A percentile compares a stretch with the other conserved stretches of the same genome.
Conservation (phyloP, 2,797 vertebrate species). For the Alauda arvensis region DNA sequence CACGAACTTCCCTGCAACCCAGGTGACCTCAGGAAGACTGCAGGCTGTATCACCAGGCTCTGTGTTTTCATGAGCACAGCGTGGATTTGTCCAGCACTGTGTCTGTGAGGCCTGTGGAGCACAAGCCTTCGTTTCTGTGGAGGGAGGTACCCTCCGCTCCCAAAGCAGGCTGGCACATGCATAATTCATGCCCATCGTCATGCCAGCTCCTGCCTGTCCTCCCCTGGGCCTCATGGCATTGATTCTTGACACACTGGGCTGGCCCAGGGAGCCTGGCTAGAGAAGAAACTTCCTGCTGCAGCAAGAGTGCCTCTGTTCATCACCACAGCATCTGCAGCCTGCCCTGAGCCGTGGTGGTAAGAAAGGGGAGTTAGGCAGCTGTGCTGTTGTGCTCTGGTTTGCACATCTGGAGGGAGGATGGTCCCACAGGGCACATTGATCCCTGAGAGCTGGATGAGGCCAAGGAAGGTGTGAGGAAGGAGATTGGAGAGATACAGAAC, state of each 20-base stretch:
- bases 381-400: background rate
- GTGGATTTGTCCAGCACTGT: accelerated
- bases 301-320: background rate
- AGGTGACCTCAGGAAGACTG: background rate
- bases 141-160: background rate
- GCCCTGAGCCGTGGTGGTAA: background rate
- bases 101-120: background rate
- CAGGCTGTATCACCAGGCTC: background rate
- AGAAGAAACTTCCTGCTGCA: background rate
- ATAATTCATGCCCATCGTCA: background rate
- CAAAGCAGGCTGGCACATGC: background rate
- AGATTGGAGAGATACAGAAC: background rate
- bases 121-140: background rate
- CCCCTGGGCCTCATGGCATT: background rate
- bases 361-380: background rate
- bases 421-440: background rate
- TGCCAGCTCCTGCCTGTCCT: background rate
- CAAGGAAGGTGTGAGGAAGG: background rate
- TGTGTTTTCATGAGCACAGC: background rate
- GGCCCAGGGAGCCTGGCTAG: background rate
- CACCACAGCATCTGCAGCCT: background rate
- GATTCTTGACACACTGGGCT: background rate
- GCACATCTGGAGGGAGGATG: background rate
- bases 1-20: background rate
- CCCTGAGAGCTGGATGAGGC: background rate